Evolutionary conservation across 2,113 vertebrate species (phyloP).

Genomic region (Elanus axillaris): DNA sequence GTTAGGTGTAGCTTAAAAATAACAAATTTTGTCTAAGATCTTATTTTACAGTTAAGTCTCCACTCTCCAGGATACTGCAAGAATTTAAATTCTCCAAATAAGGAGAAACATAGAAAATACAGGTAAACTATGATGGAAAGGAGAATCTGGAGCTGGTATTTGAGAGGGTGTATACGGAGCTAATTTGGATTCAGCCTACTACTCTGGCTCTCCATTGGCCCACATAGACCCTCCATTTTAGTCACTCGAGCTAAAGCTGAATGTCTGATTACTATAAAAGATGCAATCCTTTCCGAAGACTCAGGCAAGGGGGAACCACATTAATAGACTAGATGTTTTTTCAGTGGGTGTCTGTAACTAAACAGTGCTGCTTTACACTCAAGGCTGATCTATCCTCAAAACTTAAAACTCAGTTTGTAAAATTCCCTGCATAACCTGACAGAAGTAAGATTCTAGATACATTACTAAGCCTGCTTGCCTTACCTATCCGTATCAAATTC

Average conservation of each 20-base stretch:
- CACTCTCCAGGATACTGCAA: not conserved
- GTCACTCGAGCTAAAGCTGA: not conserved
- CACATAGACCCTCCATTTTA: not conserved
- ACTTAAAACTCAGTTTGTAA: not conserved
- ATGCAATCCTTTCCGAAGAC: not conserved
- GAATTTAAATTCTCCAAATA: not conserved
- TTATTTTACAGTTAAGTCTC: not conserved
- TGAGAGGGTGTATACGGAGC: not conserved
- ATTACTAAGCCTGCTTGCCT: not conserved
- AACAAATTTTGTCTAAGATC: not conserved
- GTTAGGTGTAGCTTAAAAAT: not conserved
- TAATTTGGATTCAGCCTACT: not conserved
- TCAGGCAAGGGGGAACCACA: not conserved
- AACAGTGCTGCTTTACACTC: not conserved
- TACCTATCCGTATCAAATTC: conserved; percentile 92
- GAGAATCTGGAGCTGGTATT: not conserved
- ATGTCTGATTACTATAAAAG: not conserved
- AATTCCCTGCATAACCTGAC: not conserved
- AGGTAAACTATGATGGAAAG: not conserved
- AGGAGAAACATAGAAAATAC: not conserved
- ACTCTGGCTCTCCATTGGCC: not conserved
- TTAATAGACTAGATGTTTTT: not conserved
- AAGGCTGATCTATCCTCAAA: not conserved
- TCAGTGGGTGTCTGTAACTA: not conserved
- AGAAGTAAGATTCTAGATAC: not conserved